Evolutionary conservation across 2,888 invertebrate genomes (phyloP).

Genomic region (Dendrolimus pini): DNA sequence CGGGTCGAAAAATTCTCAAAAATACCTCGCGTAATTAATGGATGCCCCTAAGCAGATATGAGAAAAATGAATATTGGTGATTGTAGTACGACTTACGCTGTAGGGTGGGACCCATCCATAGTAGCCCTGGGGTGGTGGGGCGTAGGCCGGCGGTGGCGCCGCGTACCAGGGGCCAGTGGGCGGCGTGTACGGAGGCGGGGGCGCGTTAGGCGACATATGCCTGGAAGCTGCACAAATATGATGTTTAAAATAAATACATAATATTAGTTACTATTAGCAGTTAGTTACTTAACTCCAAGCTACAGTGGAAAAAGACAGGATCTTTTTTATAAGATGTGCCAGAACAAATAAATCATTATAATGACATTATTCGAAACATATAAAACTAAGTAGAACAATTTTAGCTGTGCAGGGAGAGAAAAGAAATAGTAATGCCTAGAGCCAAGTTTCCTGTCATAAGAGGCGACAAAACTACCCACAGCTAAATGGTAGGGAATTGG

Average conservation of each 20-base stretch:
- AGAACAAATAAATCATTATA: no score
- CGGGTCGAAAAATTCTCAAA: no score
- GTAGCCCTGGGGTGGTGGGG: conserved; percentile 89
- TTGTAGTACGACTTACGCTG: conserved; percentile 50
- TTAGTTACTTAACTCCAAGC: no score
- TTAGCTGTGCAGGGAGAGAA: not conserved
- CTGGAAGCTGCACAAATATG: conserved; percentile 68
- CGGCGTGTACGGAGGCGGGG: conserved; percentile 90
- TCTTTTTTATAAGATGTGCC: no score
- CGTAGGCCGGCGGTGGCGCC: conserved; percentile 94
- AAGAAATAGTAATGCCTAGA: conserved; percentile 3
- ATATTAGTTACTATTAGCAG: no score
- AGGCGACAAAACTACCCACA: not conserved
- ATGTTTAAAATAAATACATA: not conserved
- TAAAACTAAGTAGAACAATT: no score
- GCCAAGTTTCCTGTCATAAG: not conserved
- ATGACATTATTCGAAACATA: no score
- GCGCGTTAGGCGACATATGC: conserved; percentile 75
- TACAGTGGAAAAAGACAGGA: no score
- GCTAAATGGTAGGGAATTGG: not conserved
- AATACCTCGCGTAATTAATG: no score
- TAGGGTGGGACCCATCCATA: conserved; percentile 96
- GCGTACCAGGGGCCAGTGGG: conserved; percentile 89
- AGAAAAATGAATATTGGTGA: no score
- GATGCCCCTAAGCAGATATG: no score